A percentile compares a stretch with the other conserved stretches of the same genome.
Conservation (phyloP, 2,113 vertebrate genomes). For the Gobio gobio region DNA sequence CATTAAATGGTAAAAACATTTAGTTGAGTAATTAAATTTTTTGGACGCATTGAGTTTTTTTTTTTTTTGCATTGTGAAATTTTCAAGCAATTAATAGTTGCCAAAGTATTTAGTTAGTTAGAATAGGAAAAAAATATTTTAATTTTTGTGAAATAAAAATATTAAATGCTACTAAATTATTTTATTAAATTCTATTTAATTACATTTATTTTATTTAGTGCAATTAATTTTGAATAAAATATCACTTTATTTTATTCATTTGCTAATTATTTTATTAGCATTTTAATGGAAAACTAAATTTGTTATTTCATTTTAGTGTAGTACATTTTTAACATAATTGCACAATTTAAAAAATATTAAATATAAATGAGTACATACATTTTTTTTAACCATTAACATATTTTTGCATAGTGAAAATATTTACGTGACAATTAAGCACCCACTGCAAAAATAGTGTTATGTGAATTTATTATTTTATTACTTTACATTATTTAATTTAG, state of each 20-base stretch:
- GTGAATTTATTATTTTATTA: not conserved
- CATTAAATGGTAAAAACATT: not conserved
- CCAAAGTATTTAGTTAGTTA: not conserved
- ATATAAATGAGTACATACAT: not conserved
- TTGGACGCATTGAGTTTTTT: not conserved
- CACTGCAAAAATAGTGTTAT: not conserved
- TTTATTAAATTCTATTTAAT: not conserved
- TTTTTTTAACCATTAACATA: too few species aligned
- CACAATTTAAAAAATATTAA: not conserved
- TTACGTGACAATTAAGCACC: not conserved
- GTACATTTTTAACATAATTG: not conserved
- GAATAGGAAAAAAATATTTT: not conserved
- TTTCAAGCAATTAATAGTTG: not conserved
- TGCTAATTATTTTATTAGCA: not conserved
- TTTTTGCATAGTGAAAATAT: not conserved
- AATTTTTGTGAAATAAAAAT: not conserved
- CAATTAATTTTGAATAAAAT: not conserved
- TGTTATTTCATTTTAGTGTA: not conserved
- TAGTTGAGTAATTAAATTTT: not conserved
- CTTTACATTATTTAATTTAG: not conserved
- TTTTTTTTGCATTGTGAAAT: not conserved
- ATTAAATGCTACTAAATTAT: not conserved
- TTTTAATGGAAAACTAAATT: not conserved
- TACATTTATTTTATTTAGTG: not conserved
- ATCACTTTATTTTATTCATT: not conserved